Evolutionary conservation across 2,113 vertebrate species (phyloP), one percentile per base, ranked within the genome.

Genomic region (chimpanzee (Pan troglodytes)): DNA sequence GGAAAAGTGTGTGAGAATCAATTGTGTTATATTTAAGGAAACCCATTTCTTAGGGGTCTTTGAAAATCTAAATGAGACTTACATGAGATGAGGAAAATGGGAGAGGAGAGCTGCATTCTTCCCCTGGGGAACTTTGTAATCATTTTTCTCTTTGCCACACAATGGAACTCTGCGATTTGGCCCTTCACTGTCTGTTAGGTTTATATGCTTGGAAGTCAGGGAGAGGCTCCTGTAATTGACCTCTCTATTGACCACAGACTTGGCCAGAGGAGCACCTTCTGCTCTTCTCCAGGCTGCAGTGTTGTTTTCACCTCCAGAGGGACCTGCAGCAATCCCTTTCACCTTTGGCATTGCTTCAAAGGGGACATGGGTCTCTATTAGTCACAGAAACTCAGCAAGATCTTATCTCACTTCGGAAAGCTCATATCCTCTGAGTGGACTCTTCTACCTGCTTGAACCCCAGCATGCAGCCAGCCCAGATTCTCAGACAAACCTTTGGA

Each of bases 31-130:
- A 6, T 93, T 94, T 91, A 35, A 59, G 59, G 14, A 61, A 79
- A 40, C 48, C 61, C 18, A 79, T 67, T 95, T 88, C 32, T 25
- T 90, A 48, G 64, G 11, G 30, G 78, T 97, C 75, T 95, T 88
- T 35, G 88, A 57, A 73, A 32, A 30, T 88, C 67, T 38, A 17
- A 12, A 48, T 68, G 78, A 43, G 20, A 64, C 50, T 94, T 86
- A 64, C 4, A 6, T 68, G 40, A 86, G 18, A 67, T 88, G 2
- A 52, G n/a, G 70, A 48, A 87, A 88, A n/a, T 20, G 38, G 38
- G 38, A 40, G 32, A 30, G 4, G 61, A 45, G 18, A 86, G 5
- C 68, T 61, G 2, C 45, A 5, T 78, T n/a, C 59, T 91, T 78
- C 48, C 45, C 64, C 18, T 0, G 0, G 43, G 67, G 5, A 13